These are phyloP conservation scores for Petroica traversi DNA, from an alignment of 2,113 vertebrate species.

Conservation along the genomic window DNA sequence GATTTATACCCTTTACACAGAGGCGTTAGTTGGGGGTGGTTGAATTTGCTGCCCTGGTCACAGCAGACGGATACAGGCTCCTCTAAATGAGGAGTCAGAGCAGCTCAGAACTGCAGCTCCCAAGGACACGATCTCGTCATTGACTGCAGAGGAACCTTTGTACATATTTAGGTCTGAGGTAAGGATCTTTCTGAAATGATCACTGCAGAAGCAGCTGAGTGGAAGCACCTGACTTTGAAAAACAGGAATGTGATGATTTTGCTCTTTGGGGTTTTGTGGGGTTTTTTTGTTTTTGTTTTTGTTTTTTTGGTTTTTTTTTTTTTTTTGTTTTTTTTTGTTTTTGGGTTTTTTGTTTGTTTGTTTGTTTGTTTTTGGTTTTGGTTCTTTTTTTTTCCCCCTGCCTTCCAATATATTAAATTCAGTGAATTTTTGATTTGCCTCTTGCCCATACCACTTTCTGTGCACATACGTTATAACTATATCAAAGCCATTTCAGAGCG, in stretches of 20 bases:
- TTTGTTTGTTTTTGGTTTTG: too few relatives aligned
- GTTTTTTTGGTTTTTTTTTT: too few relatives aligned
- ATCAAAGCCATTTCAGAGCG: not conserved
- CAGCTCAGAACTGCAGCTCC: not conserved
- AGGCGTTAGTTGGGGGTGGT: not conserved
- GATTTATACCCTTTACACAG: not conserved
- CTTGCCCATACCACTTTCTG: not conserved
- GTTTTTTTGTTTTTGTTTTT: fast-evolving
- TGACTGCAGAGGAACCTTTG: not conserved
- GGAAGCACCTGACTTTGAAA: not conserved
- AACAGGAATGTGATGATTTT: not conserved
- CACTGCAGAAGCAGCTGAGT: not conserved
- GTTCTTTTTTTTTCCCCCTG: fast-evolving
- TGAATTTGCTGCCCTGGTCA: not conserved
- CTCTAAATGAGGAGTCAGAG: not conserved
- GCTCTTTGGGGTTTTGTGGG: not conserved
- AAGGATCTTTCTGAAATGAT: not conserved
- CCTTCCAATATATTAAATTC: not conserved
- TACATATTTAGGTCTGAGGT: not conserved
- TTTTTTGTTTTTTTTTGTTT: too few relatives aligned
- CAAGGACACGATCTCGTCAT: not conserved
- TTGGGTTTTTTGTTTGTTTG: too few relatives aligned
- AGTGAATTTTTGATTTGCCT: not conserved
- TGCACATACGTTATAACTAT: not conserved
- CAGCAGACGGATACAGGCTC: not conserved